These are phyloP conservation scores for Pyrgus malvae DNA, from an alignment of 2,888 invertebrate genomes.

Conservation along the genomic window DNA sequence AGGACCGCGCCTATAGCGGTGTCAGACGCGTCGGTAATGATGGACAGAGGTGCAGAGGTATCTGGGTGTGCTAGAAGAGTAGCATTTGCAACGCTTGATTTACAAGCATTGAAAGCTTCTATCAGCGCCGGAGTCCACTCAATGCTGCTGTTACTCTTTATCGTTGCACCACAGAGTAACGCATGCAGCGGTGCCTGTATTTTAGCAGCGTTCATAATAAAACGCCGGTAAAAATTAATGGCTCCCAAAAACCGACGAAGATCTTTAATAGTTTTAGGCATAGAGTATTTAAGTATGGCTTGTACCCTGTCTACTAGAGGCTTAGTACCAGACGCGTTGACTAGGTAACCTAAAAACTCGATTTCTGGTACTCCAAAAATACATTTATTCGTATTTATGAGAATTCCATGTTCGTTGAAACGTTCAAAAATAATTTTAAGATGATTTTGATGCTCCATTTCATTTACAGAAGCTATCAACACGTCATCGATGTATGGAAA, in stretches of 20 bases:
- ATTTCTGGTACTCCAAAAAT: neutral
- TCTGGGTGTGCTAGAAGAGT: neutral
- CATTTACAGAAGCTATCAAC: slow-evolving; percentile 33
- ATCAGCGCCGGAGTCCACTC: neutral
- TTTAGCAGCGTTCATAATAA: slow-evolving; percentile 1
- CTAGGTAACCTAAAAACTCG: slow-evolving; percentile 1
- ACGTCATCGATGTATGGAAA: slow-evolving; percentile 45
- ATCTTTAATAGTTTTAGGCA: slow-evolving; percentile 27
- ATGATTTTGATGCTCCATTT: slow-evolving; percentile 3
- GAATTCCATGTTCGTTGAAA: neutral
- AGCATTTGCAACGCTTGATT: neutral
- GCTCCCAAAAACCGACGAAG: slow-evolving; percentile 30
- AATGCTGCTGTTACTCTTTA: neutral
- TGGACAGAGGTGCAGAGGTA: neutral
- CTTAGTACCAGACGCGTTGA: neutral
- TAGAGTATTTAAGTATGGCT: slow-evolving; percentile 21
- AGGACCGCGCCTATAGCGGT: neutral
- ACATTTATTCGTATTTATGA: neutral
- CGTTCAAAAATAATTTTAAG: neutral
- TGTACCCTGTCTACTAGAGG: slow-evolving; percentile 41
- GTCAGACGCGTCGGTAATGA: slow-evolving; percentile 6
- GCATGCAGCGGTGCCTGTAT: slow-evolving; percentile 5
- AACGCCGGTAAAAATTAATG: slow-evolving; percentile 24
- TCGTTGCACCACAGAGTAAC: neutral
- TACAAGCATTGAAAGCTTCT: neutral